Percentiles rank a stretch among this genome's conserved stretches.
These are phyloP conservation scores for Agrochola macilenta DNA, from an alignment of 2,888 invertebrate genomes.

Conservation along the genomic window DNA sequence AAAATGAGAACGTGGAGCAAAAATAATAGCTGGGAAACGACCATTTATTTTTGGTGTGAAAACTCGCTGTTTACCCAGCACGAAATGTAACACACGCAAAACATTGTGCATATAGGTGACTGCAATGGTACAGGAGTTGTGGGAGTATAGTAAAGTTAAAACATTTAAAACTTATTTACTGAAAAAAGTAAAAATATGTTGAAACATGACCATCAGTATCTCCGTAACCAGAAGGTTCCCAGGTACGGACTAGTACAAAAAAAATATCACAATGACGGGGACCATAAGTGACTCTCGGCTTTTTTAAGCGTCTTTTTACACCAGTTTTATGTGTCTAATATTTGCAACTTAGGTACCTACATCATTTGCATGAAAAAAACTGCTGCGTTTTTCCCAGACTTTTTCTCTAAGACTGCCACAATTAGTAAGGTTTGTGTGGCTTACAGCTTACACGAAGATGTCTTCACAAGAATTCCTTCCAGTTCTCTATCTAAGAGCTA, in stretches of 20 bases:
- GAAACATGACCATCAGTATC: too few relatives aligned
- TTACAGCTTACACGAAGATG: conserved; percentile 6
- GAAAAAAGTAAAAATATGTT: too few relatives aligned
- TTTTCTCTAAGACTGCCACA: neutral
- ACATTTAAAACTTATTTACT: too few relatives aligned
- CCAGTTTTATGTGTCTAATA: neutral
- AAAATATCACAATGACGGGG: neutral
- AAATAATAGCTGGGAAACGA: too few relatives aligned
- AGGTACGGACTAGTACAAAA: too few relatives aligned
- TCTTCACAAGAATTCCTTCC: conserved; percentile 14
- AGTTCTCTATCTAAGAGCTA: neutral
- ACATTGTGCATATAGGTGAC: neutral
- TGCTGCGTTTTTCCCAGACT: neutral
- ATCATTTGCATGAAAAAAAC: neutral
- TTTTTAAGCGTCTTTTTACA: neutral
- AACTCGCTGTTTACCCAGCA: neutral
- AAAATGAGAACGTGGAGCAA: neutral
- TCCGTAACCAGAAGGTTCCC: too few relatives aligned
- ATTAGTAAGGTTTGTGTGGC: conserved; percentile 10
- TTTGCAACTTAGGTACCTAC: neutral
- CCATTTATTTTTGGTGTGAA: too few relatives aligned
- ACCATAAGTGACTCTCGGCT: neutral
- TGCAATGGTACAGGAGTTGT: too few relatives aligned
- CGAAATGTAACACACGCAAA: neutral
- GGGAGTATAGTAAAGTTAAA: neutral